Evolutionary conservation across 2,113 vertebrate species (phyloP).

Genomic region (Candoia aspera): DNA sequence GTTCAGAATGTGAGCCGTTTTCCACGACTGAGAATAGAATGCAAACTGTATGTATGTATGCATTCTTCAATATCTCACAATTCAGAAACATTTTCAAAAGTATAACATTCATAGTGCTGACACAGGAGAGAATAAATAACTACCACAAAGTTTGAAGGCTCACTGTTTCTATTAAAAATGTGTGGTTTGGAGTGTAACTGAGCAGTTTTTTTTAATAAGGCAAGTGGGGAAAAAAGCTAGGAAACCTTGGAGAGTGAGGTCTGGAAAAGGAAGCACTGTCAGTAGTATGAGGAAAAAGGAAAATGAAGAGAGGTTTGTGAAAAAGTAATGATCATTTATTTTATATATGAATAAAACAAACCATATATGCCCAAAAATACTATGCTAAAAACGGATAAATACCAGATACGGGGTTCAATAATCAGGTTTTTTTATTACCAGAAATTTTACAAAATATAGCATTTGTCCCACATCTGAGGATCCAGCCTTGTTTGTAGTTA

Average conservation of each 20-base stretch:
- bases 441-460: background rate
- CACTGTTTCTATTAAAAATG: background rate
- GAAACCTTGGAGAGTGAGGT: background rate
- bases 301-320: background rate
- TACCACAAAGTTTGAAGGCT: accelerated
- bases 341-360: background rate
- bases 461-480: background rate
- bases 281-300: background rate
- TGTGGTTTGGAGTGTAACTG: background rate
- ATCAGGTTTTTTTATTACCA: background rate
- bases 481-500: background rate
- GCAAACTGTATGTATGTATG: accelerated
- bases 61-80: background rate
- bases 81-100: background rate
- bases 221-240: background rate
- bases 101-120: background rate
- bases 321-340: background rate
- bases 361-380: background rate
- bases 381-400: background rate
- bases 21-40: background rate
- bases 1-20: background rate
- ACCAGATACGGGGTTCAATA: background rate
- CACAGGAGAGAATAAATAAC: accelerated
- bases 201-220: background rate
- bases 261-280: background rate